Evolutionary conservation across 2,888 invertebrate genomes (phyloP).

Genomic region (Chaetoderma sp.): DNA sequence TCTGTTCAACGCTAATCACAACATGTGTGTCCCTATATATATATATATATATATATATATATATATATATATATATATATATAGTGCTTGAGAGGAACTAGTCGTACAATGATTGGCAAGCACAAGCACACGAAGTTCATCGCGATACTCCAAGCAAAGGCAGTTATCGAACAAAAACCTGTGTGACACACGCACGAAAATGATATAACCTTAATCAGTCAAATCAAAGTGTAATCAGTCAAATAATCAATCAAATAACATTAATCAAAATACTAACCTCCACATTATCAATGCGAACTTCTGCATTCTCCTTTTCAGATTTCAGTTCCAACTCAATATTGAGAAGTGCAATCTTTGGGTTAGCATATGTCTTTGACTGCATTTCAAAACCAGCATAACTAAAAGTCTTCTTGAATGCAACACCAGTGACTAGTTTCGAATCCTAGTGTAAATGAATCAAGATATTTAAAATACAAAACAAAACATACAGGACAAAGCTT

Average conservation of each 20-base stretch:
- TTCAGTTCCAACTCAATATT: slow-evolving; percentile 98
- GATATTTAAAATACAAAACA: background rate
- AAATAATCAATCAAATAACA: background rate
- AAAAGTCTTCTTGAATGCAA: slow-evolving; percentile 99
- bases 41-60: too few relatives aligned
- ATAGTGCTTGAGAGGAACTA: too few relatives aligned
- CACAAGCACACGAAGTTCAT: too few relatives aligned
- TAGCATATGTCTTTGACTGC: slow-evolving; percentile 93
- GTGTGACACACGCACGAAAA: too few relatives aligned
- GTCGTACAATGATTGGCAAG: too few relatives aligned
- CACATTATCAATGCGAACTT: slow-evolving; percentile 94
- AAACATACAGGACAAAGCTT: background rate
- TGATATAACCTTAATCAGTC: too few relatives aligned
- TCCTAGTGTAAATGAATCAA: slow-evolving; percentile 73
- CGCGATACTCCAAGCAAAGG: too few relatives aligned
- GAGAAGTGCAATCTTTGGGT: slow-evolving; percentile 93
- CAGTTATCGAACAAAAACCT: too few relatives aligned
- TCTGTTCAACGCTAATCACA: too few relatives aligned
- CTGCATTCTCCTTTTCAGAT: slow-evolving; percentile 98
- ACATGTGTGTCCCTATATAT: too few relatives aligned
- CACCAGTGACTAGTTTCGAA: slow-evolving; percentile 90
- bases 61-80: too few relatives aligned
- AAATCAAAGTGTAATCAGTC: background rate
- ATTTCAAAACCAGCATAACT: slow-evolving; percentile 99
- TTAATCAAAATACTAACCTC: slow-evolving; percentile 69